Evolutionary conservation across 2,888 invertebrate species (phyloP).

Genomic region (Neuroscelio doddi): DNA sequence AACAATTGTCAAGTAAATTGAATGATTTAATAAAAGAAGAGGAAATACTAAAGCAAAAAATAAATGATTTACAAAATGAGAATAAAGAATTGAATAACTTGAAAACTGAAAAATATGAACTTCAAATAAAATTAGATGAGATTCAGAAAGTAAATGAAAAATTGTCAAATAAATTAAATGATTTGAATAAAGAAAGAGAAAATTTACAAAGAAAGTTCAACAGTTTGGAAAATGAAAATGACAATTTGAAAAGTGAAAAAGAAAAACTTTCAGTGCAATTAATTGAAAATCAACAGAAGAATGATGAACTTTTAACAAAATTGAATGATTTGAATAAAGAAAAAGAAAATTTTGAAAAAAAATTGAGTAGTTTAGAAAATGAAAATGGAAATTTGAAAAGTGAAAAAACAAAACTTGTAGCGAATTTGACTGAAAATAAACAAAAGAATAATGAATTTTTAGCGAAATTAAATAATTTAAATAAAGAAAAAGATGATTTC

Average conservation of each 20-base stretch:
- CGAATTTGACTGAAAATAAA: conserved; percentile 30
- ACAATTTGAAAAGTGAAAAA: conserved; percentile 23
- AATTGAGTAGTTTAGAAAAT: conserved; percentile 20
- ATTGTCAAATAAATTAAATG: conserved; percentile 14
- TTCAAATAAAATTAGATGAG: conserved; percentile 33
- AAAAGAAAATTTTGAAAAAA: conserved; percentile 14
- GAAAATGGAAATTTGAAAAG: conserved; percentile 33
- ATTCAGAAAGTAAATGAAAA: conserved; percentile 26
- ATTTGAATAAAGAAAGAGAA: conserved; percentile 17
- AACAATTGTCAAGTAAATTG: background rate
- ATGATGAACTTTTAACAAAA: conserved; percentile 25
- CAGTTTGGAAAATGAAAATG: conserved; percentile 26
- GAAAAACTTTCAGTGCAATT: conserved; percentile 8
- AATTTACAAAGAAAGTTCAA: conserved; percentile 19
- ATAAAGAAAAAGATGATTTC: conserved; percentile 38
- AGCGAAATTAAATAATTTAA: conserved; percentile 27
- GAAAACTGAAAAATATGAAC: conserved; percentile 41
- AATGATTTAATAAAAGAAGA: background rate
- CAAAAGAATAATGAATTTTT: conserved; percentile 35
- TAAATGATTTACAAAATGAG: conserved; percentile 31
- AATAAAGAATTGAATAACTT: conserved; percentile 39
- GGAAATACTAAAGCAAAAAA: background rate
- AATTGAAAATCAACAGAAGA: conserved; percentile 32
- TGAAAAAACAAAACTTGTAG: conserved; percentile 2
- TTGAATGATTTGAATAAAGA: conserved; percentile 18